These are phyloP conservation scores for Rhodeus uyekii DNA, from an alignment of 2,797 vertebrate genomes.

Conservation along the genomic window DNA sequence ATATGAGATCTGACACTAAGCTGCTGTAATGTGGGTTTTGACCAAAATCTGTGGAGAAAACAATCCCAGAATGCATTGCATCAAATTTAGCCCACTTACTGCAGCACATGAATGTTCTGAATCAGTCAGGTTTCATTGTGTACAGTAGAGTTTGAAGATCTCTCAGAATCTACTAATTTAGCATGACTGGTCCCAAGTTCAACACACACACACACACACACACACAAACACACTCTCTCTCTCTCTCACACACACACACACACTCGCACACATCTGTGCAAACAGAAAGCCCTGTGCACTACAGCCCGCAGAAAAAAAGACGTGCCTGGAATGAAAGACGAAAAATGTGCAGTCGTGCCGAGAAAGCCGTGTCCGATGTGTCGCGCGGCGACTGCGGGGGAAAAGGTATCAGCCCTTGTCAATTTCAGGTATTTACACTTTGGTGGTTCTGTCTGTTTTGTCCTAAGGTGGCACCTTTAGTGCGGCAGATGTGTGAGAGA, in stretches of 20 bases:
- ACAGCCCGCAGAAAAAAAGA: constrained; percentile 47
- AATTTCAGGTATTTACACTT: constrained; percentile 85
- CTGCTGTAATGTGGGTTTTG: too few relatives aligned
- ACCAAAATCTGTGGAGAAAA: too few relatives aligned
- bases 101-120: not conserved
- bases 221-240: too few relatives aligned
- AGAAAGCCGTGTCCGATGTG: constrained; percentile 36
- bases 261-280: constrained; percentile 54
- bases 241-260: too few relatives aligned
- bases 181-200: constrained; percentile 67
- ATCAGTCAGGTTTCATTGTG: constrained; percentile 56
- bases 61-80: too few relatives aligned
- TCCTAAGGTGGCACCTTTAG: constrained; percentile 92
- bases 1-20: too few relatives aligned
- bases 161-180: constrained; percentile 62
- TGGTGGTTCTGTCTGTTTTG: constrained; percentile 86
- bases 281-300: not conserved
- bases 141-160: constrained; percentile 34
- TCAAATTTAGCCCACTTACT: too few relatives aligned
- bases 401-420: constrained; percentile 74
- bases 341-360: constrained; percentile 36
- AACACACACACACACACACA: constrained; percentile 56
- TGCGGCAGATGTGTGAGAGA: constrained; percentile 90
- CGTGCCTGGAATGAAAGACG: not conserved
- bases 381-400: constrained; percentile 24